Base-by-base conservation (phyloP, 2,888 invertebrate species). In the Onchidella celtica region DNA sequence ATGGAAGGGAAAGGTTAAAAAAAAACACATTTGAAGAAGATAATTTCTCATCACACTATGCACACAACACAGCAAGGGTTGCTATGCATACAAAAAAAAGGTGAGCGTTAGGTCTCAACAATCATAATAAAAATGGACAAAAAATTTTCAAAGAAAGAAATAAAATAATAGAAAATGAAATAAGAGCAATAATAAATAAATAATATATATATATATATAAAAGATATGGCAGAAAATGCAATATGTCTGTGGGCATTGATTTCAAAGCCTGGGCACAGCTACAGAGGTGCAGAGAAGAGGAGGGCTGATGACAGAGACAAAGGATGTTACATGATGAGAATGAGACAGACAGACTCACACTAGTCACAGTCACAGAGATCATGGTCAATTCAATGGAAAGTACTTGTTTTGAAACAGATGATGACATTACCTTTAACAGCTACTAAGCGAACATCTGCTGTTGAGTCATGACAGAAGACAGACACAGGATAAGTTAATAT, bases 351-450 rank as follows among this genome's bases (percentile, higher is more conserved):
- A 24, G 40, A 57, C 21, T 27, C 63, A 63, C 6, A 14, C 21
- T 3, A 17, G 24, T 59, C 17, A 59, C 59, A 59, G n/a, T 17
- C 9, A 11, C 4, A n/a, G 24, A 66, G 32, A 66, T 21, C 34
- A 6, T 32, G 17, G 32, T 29, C 6, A 29, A 1, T 17, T 14
- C 24, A 73, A 73, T 17, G 34, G n/a, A 59, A 57, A 32, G 17
- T n/a, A 66, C 11, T 11, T 32, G 66, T 27, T 32, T 21, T 57
- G 57, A 17, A 24, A 17, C 4, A 55, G 38, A 34, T 70, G 40
- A 14, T 63, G 24, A 83, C 74, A 68, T 79, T 86, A 86, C 86
- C 86, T 86, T 83, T 84, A 9, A 86, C 86, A 27, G 84, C 86
- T 38, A 86, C 75, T 69, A 86, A 84, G 32, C 79, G 84, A 57